Conservation (phyloP, 2,797 vertebrate species). For the Gallinago solitaria region DNA sequence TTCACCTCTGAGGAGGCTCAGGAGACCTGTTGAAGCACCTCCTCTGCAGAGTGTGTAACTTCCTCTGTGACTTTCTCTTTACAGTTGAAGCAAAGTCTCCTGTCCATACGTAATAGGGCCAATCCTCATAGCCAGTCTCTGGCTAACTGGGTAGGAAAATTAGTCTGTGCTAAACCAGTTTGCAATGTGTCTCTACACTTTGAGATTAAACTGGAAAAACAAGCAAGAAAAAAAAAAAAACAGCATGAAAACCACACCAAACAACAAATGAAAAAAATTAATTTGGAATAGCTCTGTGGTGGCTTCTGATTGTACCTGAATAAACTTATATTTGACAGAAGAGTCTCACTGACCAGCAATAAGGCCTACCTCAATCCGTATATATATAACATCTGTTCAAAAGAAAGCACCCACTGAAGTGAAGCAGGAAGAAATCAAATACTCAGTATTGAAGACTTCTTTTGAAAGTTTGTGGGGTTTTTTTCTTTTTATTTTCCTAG, state of each 20-base stretch:
- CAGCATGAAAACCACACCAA: not conserved
- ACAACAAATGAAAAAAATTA: not conserved
- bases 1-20: slow-evolving; percentile 58
- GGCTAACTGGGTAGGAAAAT: not conserved
- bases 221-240: not conserved
- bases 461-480: not conserved
- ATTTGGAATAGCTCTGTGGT: not conserved
- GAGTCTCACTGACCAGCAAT: not conserved
- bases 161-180: not conserved
- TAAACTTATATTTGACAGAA: not conserved
- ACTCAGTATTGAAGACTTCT: not conserved
- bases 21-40: slow-evolving; percentile 15
- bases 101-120: not conserved
- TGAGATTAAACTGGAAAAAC: not conserved
- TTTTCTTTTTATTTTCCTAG: not conserved
- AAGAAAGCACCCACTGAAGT: not conserved
- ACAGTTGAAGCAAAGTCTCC: slow-evolving; percentile 56
- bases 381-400: not conserved
- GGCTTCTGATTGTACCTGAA: not conserved
- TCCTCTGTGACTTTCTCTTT: slow-evolving; percentile 73
- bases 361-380: not conserved
- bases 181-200: not conserved
- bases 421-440: not conserved
- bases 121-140: slow-evolving; percentile 9
- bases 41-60: slow-evolving; percentile 73